A percentile compares a stretch with the other conserved stretches of the same genome.
Conservation (phyloP, 30 jellyfish, hydroid and myxozoan species). For the Aurelia aurita complex sp. Pacific region DNA sequence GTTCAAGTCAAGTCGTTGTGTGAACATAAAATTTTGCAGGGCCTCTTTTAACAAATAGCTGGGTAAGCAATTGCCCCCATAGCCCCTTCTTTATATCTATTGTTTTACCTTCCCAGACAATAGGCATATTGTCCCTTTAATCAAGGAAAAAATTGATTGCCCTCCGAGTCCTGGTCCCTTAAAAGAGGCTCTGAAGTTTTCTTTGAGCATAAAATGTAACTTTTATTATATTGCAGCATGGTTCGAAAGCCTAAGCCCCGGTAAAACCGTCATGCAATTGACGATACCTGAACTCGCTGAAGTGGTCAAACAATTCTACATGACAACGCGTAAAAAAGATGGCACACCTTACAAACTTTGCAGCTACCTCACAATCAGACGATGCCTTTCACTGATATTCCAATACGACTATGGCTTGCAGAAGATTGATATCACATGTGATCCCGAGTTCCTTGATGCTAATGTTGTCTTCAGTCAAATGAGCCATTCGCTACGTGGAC, state of each 20-base stretch:
- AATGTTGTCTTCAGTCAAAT: conserved; percentile 50
- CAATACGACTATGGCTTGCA: conserved; percentile 55
- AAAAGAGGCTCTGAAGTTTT: no score
- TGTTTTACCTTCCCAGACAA: no score
- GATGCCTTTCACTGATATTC: conserved; percentile 51
- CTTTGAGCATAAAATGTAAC: not conserved
- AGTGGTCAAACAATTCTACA: conserved; percentile 42
- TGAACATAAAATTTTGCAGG: no score
- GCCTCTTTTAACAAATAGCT: no score
- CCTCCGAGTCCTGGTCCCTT: no score
- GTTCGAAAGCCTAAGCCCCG: conserved; percentile 33
- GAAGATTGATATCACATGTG: conserved; percentile 42
- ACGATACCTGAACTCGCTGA: conserved; percentile 48
- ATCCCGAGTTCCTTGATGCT: conserved; percentile 51
- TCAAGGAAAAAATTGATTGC: no score
- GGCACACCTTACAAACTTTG: conserved; percentile 53
- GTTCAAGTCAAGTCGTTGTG: no score
- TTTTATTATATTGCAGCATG: conserved; percentile 34
- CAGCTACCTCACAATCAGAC: conserved; percentile 50
- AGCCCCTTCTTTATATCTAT: no score
- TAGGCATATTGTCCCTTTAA: no score
- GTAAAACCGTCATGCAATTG: conserved; percentile 14
- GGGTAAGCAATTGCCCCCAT: no score
- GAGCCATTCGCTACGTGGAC: conserved; percentile 54
- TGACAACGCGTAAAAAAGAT: conserved; percentile 62